These are phyloP conservation scores for Papilio machaon DNA, from an alignment of 1,140 invertebrate genomes.

Conservation along the genomic window DNA sequence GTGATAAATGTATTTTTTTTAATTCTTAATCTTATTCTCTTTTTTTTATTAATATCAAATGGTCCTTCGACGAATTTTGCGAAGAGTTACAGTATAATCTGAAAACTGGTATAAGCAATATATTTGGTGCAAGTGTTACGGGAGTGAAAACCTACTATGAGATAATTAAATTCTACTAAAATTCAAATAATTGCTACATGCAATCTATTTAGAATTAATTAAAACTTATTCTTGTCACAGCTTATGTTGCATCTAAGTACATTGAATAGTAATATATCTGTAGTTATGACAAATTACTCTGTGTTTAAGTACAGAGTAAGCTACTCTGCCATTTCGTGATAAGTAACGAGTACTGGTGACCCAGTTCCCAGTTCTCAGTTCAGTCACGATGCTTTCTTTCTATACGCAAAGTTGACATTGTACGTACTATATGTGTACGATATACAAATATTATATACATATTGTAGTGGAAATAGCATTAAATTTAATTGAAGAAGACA, in stretches of 20 bases:
- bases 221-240: not conserved
- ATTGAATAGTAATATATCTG: not conserved
- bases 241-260: not conserved
- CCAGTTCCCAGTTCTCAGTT: slow-evolving; percentile 9
- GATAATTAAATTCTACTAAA: too few species aligned
- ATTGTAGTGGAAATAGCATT: not conserved
- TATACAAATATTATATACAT: not conserved
- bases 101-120: too few species aligned
- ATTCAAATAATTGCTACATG: too few species aligned
- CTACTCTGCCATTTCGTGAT: not conserved
- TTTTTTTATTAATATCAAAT: too few species aligned
- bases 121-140: too few species aligned
- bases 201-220: too few species aligned
- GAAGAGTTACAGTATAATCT: too few species aligned
- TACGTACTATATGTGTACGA: too few species aligned
- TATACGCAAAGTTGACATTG: slow-evolving; percentile 7
- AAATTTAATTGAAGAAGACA: not conserved
- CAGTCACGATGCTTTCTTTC: not conserved
- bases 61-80: too few species aligned
- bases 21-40: too few species aligned
- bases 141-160: too few species aligned
- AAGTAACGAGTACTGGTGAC: slow-evolving; percentile 16
- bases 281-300: not conserved
- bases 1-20: too few species aligned
- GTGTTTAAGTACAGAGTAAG: not conserved